These are phyloP conservation scores for Recurvirostra avosetta DNA, from an alignment of 2,113 vertebrate genomes.

Conservation along the genomic window DNA sequence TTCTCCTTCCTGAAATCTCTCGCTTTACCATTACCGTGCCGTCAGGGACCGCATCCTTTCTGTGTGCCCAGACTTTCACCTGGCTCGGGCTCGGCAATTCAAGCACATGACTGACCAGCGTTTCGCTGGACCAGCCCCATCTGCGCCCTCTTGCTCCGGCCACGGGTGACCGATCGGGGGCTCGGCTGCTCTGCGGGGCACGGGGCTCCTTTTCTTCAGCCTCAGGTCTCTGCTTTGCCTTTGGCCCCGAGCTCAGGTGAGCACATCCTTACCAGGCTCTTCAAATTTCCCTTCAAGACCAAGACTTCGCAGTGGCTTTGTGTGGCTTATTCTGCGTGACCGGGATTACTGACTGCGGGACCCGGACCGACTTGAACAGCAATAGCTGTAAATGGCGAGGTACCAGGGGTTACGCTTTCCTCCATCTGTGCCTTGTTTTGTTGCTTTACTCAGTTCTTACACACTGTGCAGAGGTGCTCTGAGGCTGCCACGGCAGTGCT, in stretches of 20 bases:
- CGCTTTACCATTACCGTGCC: neutral
- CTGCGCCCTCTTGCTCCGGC: neutral
- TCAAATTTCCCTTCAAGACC: neutral
- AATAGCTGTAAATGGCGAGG: neutral
- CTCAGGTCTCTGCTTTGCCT: neutral
- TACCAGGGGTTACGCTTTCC: neutral
- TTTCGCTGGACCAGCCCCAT: neutral
- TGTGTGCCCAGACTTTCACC: neutral
- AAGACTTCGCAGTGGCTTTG: neutral
- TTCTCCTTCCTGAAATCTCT: neutral
- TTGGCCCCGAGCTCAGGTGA: neutral
- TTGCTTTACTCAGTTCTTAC: neutral
- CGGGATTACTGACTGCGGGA: neutral
- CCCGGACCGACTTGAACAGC: neutral
- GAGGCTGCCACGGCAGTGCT: neutral
- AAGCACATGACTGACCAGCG: accelerated
- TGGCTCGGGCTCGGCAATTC: neutral
- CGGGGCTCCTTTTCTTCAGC: neutral
- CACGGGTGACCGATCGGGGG: neutral
- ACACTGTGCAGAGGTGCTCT: neutral
- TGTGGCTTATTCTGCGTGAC: neutral
- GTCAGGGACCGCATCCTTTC: neutral
- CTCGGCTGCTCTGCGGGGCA: neutral
- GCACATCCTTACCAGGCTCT: neutral
- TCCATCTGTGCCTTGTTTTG: neutral